Evolutionary conservation across 2,888 invertebrate genomes (phyloP).

Genomic region (Hirtodrosophila alboralis): DNA sequence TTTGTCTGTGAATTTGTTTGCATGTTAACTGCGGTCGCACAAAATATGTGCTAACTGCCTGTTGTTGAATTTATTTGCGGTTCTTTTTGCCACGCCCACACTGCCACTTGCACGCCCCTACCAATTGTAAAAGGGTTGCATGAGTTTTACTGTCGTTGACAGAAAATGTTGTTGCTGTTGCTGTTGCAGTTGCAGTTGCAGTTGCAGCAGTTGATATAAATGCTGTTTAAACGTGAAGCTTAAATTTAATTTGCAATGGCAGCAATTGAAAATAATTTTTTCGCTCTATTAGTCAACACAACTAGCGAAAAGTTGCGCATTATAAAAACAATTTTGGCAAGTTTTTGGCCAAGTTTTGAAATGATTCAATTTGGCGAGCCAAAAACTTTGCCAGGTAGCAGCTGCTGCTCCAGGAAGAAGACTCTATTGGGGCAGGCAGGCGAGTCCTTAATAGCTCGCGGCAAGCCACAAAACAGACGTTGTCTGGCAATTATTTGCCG

Average conservation of each 20-base stretch:
- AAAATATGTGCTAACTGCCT: slow-evolving; percentile 55
- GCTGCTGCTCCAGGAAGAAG: slow-evolving; percentile 31
- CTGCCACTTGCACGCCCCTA: not conserved
- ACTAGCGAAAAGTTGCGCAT: slow-evolving; percentile 55
- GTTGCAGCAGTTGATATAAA: slow-evolving; percentile 54
- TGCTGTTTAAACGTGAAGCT: slow-evolving; percentile 37
- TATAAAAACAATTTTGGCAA: slow-evolving; percentile 71
- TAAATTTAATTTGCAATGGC: slow-evolving; percentile 59
- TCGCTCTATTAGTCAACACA: slow-evolving; percentile 51
- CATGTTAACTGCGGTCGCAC: slow-evolving; percentile 24
- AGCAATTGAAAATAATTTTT: slow-evolving; percentile 34
- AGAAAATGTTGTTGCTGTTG: slow-evolving; percentile 30
- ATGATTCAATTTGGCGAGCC: slow-evolving; percentile 65
- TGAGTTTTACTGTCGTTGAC: slow-evolving; percentile 29
- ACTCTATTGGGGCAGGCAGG: slow-evolving; percentile 17
- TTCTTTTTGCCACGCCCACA: slow-evolving; percentile 28
- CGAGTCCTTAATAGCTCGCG: slow-evolving; percentile 43
- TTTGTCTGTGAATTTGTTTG: slow-evolving; percentile 18
- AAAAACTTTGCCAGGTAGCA: slow-evolving; percentile 61
- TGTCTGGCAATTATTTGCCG: slow-evolving; percentile 53
- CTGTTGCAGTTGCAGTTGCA: slow-evolving; percentile 45
- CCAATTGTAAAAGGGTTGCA: too few species aligned
- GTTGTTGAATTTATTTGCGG: slow-evolving; percentile 72
- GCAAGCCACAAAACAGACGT: slow-evolving; percentile 45
- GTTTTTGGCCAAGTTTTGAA: slow-evolving; percentile 63